These are phyloP conservation scores for Romanogobio albipinnatus DNA, from an alignment of 2,113 vertebrate species.

Conservation along the genomic window DNA sequence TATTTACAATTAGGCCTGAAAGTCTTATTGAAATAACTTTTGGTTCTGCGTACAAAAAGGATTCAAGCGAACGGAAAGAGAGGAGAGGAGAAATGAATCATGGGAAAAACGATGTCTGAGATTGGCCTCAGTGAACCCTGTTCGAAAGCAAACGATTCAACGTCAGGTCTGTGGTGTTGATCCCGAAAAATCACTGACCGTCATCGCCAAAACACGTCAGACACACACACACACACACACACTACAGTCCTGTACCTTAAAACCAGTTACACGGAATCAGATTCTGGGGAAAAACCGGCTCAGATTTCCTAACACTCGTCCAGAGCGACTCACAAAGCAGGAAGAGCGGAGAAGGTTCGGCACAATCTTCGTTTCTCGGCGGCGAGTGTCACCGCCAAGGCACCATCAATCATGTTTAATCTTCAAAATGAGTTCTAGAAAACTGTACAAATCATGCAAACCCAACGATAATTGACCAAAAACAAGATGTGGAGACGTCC, in stretches of 20 bases:
- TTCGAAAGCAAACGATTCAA: conserved; percentile 62
- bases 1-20: conserved; percentile 76
- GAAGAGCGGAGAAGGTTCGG: conserved; percentile 1
- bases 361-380: conserved; percentile 19
- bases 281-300: not conserved
- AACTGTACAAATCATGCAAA: conserved; percentile 30
- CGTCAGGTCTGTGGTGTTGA: conserved; percentile 5
- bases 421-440: not conserved
- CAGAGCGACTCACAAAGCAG: not conserved
- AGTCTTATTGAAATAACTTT: conserved; percentile 74
- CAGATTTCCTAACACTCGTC: not conserved
- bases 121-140: conserved; percentile 75
- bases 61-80: conserved; percentile 71
- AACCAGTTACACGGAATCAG: conserved; percentile 6
- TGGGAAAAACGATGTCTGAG: conserved; percentile 52
- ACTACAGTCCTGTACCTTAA: conserved; percentile 41
- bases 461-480: not conserved
- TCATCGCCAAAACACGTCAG: conserved; percentile 26
- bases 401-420: conserved; percentile 55
- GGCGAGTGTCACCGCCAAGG: conserved; percentile 66
- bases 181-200: conserved; percentile 6
- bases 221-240: not conserved
- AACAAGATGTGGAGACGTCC: not conserved
- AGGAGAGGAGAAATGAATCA: conserved; percentile 56
- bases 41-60: conserved; percentile 80